Base-by-base conservation (phyloP, 2,113 vertebrate species). In the Eira barbara region DNA sequence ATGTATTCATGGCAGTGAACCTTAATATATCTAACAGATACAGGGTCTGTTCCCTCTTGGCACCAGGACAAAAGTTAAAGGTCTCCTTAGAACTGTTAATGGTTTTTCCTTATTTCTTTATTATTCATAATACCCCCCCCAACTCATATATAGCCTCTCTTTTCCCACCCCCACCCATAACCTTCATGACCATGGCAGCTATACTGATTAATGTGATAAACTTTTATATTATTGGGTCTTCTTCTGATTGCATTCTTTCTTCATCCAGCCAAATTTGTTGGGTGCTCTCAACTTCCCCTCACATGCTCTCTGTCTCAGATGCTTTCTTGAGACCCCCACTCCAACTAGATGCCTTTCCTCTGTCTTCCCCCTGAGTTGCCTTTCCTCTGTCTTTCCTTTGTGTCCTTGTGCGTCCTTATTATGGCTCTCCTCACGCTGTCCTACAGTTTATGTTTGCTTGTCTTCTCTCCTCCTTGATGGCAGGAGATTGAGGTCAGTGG, bases 321-420 rank as follows among this genome's bases (percentile, higher is more conserved):
- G 36, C 87, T 47, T 86, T 17, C 81, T 65, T 36, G 27, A 85
- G 73, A 21, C n/a, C 63, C 29, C 42, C 20, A 25, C 2, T 39
- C 23, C 49, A 15, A 61, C 21, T 4, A 34, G 61, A 36, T 21
- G 6, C 39, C 7, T 49, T 4, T 45, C 13, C 18, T 80, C 42
- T 21, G 1, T 31, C 9, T 6, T 15, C 47, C 14, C n/a, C 0
- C 3, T 8, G n/a, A 42, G 39, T 42, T 21, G 6, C 39, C 7
- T 49, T 4, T 45, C 13, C 18, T 80, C 42, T 21, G 1, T 31
- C 9, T 6, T 15, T 39, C 14, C n/a, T 0, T 4, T 8, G n/a
- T 63, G 10, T 52, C 90, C 45, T 36, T 27, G 1, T 47, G 2
- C 7, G 3, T 69, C 59, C 34, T 65, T 2, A 21, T 65, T 11